Evolutionary conservation across 2,113 vertebrate species (phyloP).

Genomic region (Phalacrocorax aristotelis): DNA sequence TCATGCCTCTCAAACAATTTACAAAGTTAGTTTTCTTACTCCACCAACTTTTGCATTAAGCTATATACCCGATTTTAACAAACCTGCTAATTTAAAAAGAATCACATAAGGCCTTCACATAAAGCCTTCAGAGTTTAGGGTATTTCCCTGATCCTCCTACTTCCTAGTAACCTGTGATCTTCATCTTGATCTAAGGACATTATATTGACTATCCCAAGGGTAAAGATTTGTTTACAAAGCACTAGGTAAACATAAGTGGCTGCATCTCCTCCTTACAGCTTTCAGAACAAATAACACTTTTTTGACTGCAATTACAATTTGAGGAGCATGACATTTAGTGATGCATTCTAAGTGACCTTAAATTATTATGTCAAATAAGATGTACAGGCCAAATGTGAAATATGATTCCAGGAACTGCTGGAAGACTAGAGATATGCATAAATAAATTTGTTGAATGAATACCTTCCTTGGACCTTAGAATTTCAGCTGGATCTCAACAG

Average conservation of each 20-base stretch:
- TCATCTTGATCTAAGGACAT: not conserved
- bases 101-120: not conserved
- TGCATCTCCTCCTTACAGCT: not conserved
- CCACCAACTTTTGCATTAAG: not conserved
- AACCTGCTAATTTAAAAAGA: not conserved
- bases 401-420: not conserved
- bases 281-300: not conserved
- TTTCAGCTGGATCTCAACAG: not conserved
- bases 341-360: not conserved
- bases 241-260: not conserved
- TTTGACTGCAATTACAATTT: not conserved
- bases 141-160: not conserved
- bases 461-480: not conserved
- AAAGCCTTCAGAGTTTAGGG: not conserved
- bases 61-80: not conserved
- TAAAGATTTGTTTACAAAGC: constrained; percentile 14
- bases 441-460: not conserved
- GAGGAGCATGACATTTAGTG: not conserved
- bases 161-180: not conserved
- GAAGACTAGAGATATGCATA: not conserved
- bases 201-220: not conserved
- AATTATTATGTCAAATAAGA: not conserved
- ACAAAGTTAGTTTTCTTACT: not conserved
- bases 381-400: not conserved
- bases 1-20: not conserved